A percentile compares a stretch with the other conserved stretches of the same genome.
phyloP scores from a whole-genome alignment of 2,113 vertebrate species.

The Erpornis zantholeuca region DNA sequence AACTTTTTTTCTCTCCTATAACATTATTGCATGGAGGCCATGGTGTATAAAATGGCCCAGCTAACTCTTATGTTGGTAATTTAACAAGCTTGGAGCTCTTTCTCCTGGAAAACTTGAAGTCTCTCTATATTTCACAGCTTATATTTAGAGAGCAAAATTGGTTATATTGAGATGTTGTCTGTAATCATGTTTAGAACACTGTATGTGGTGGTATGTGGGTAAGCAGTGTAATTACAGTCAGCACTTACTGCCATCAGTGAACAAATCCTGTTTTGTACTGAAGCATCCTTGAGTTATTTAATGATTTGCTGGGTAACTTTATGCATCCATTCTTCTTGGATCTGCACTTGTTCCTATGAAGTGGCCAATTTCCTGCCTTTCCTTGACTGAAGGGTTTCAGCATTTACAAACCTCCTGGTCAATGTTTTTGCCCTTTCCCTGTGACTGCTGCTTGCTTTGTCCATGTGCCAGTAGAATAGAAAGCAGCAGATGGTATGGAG shows the following conservation, averaged over 20 bases:
- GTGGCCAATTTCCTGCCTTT: not conserved
- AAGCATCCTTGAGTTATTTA: not conserved
- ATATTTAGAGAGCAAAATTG: not conserved
- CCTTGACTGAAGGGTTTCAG: not conserved
- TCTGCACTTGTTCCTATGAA: not conserved
- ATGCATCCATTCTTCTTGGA: not conserved
- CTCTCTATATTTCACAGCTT: not conserved
- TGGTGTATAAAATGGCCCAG: not conserved
- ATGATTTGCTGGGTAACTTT: not conserved
- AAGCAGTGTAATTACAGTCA: not conserved
- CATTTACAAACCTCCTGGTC: not conserved
- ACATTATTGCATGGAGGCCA: not conserved
- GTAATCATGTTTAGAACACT: not conserved
- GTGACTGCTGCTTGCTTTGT: not conserved
- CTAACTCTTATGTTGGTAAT: not conserved
- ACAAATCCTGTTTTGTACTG: not conserved
- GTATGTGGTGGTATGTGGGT: not conserved
- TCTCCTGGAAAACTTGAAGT: not conserved
- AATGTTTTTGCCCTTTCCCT: not conserved
- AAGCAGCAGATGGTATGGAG: slow-evolving; percentile 3
- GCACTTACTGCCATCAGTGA: not conserved
- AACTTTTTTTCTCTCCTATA: not conserved
- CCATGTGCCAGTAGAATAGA: not conserved
- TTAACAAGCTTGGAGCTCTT: not conserved
- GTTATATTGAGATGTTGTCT: not conserved